Conservation (phyloP, 2,888 invertebrate genomes). For the Ecliptopera silaceata region DNA sequence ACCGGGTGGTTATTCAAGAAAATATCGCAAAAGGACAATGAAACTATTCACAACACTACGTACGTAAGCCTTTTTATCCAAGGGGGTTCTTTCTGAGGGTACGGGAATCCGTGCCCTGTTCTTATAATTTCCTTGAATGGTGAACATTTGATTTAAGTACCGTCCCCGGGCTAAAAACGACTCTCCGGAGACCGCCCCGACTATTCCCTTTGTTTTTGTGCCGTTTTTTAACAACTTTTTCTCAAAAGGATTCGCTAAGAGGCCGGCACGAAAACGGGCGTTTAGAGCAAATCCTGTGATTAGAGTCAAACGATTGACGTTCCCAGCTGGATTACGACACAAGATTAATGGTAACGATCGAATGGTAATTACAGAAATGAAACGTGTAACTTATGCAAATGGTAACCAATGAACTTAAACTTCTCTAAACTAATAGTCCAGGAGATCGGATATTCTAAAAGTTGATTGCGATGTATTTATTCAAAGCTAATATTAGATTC, state of each 20-base stretch:
- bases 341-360: constrained; percentile 70
- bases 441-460: constrained; percentile 43
- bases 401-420: constrained; percentile 50
- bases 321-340: constrained; percentile 58
- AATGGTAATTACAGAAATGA: constrained; percentile 70
- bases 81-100: constrained; percentile 57
- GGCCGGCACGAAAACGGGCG: constrained; percentile 58
- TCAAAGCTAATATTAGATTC: constrained; percentile 1
- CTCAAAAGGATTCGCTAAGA: constrained; percentile 69
- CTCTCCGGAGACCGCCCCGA: constrained; percentile 74
- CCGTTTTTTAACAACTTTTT: constrained; percentile 75
- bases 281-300: constrained; percentile 70
- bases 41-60: constrained; percentile 59
- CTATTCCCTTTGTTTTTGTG: constrained; percentile 79
- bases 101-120: constrained; percentile 69
- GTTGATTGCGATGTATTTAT: constrained; percentile 26
- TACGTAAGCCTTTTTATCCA: constrained; percentile 68
- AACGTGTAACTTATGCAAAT: constrained; percentile 73
- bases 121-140: constrained; percentile 80
- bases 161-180: constrained; percentile 75
- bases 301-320: constrained; percentile 69
- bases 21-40: constrained; percentile 48
- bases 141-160: constrained; percentile 81
- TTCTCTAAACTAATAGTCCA: constrained; percentile 56
- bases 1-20: constrained; percentile 28